A percentile compares a stretch with the other conserved stretches of the same genome.
Conservation (phyloP, 2,797 vertebrate species). For the Sternarchorhynchus goeldii region DNA sequence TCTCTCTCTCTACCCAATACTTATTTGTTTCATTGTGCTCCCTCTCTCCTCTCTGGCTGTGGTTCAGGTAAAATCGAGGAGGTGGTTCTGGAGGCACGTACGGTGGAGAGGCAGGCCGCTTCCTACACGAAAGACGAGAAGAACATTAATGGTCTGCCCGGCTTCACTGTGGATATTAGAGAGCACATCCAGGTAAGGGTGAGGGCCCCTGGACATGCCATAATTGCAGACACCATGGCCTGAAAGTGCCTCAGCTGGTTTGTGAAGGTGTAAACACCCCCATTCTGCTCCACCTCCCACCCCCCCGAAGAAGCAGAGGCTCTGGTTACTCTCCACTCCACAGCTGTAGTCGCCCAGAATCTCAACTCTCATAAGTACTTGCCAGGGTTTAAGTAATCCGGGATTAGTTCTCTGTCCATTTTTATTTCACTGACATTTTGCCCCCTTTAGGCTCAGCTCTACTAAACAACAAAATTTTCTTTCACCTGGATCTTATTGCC, state of each 20-base stretch:
- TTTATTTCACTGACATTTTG: slow-evolving; percentile 12
- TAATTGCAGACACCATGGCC: slow-evolving; percentile 40
- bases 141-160: slow-evolving; percentile 89
- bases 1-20: background rate
- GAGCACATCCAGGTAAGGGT: slow-evolving; percentile 89
- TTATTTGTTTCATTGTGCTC: background rate
- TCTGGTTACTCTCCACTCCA: too few species aligned
- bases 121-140: slow-evolving; percentile 78
- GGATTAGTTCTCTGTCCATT: slow-evolving; percentile 22
- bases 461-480: background rate
- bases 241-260: slow-evolving; percentile 9
- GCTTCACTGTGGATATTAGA: slow-evolving; percentile 86
- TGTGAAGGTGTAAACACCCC: background rate
- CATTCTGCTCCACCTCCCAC: slow-evolving; percentile 15
- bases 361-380: slow-evolving; percentile 13
- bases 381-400: slow-evolving; percentile 16
- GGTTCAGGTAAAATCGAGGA: slow-evolving; percentile 91
- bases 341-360: too few species aligned
- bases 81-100: slow-evolving; percentile 91
- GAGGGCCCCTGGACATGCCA: slow-evolving; percentile 13
- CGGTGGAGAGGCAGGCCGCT: slow-evolving; percentile 75
- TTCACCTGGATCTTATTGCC: too few species aligned
- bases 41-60: background rate
- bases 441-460: slow-evolving; percentile 3
- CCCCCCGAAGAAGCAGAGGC: background rate